Base-by-base conservation (phyloP, 2,113 vertebrate species). In the Serilophus lunatus region DNA sequence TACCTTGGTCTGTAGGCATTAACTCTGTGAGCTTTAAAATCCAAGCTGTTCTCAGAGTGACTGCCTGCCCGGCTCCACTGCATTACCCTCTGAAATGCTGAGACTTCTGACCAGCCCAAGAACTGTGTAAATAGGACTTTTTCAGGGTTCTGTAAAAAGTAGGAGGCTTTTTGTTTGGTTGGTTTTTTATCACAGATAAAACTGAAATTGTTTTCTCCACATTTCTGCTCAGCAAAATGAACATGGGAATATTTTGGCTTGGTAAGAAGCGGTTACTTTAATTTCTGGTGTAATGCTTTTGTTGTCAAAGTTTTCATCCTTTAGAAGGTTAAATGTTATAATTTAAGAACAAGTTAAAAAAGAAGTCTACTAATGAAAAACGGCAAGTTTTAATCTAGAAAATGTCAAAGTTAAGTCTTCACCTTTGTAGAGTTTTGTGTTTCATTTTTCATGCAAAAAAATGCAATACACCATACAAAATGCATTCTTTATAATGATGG, bases 11-110 rank as follows among this genome's bases (percentile, higher is more conserved):
- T 78, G 72, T 22, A 40, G 69, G 76, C 92, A 97, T 92, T 94
- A 93, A 95, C 91, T 95, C 51, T 8, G 50, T 29, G 88, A 94
- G 90, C 92, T 86, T 88, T 61, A 78, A 86, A 95, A 94, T 84
- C 88, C 86, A 85, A 15, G 60, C 35, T 82, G 60, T 36, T 94
- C 60, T 76, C 51, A n/a, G 72, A 85, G 82, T 51, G 64, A 93
- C 36, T 90, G 94, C 71, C 36, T 90, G 94, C 71, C 89, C 91
- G 76, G 35, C 40, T 64, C 44, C 65, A 61, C 40, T 63, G 63
- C 31, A 74, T 88, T 86, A n/a, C 42, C 26, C 70, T 92, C 49
- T 22, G 38, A 60, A 94, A 86, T n/a, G 22, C 47, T 4, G 1
- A 70, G 35, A 38, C 16, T 66, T 54, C 35, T 45, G 22, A 31